Percentiles rank a stretch among this genome's conserved stretches.
Evolutionary conservation across 2,113 vertebrate genomes (phyloP).

Genomic region (Mystacornis crossleyi): DNA sequence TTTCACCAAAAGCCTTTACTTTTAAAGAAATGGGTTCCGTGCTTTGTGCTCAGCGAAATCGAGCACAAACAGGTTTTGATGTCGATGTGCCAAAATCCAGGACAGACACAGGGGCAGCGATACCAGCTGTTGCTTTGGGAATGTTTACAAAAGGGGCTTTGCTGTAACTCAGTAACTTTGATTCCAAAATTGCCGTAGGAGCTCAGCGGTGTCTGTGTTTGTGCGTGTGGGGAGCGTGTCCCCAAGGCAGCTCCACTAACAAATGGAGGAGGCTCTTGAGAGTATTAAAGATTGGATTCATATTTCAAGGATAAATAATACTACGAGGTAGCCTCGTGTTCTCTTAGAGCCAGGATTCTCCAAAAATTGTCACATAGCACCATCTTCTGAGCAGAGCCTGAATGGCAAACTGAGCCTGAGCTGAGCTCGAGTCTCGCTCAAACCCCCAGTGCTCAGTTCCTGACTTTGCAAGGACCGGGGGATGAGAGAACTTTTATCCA

Average conservation of each 20-base stretch:
- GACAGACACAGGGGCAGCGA: rapidly evolving
- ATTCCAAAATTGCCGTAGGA: not conserved
- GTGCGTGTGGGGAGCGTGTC: rapidly evolving
- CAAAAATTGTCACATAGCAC: constrained; percentile 23
- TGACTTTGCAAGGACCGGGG: not conserved
- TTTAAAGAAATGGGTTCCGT: rapidly evolving
- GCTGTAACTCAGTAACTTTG: not conserved
- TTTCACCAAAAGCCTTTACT: not conserved
- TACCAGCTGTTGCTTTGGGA: not conserved
- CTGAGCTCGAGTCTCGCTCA: rapidly evolving
- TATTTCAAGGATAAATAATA: not conserved
- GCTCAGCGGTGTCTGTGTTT: not conserved
- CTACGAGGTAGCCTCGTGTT: too few relatives aligned
- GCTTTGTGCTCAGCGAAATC: not conserved
- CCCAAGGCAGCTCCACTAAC: not conserved
- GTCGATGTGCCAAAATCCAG: not conserved
- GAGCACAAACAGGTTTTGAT: not conserved
- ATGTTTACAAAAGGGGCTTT: not conserved
- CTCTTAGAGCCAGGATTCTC: not conserved
- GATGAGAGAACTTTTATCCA: not conserved
- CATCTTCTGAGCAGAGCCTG: constrained; percentile 62
- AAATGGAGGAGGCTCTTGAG: not conserved
- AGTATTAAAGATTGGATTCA: not conserved
- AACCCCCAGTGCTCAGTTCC: rapidly evolving
- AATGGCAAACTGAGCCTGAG: not conserved